Conservation (phyloP, 2,113 vertebrate species). For the Sigmodon hispidus region DNA sequence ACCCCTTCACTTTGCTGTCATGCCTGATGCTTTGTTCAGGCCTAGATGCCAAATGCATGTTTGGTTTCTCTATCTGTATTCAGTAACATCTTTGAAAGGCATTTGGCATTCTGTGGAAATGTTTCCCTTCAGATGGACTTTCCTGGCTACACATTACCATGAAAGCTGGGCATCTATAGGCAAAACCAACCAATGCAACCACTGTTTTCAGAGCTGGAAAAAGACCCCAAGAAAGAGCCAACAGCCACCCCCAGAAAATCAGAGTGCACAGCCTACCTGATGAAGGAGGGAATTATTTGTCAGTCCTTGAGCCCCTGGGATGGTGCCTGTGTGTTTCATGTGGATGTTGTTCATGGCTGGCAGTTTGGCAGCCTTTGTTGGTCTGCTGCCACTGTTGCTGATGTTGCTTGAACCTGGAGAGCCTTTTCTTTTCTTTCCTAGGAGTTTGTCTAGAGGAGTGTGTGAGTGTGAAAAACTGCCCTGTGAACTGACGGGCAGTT, state of each 20-base stretch:
- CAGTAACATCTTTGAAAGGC: neutral
- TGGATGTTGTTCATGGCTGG: slow-evolving; percentile 96
- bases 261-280: slow-evolving; percentile 90
- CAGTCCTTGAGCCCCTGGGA: slow-evolving; percentile 93
- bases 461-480: slow-evolving; percentile 89
- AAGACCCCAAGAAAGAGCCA: neutral
- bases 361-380: slow-evolving; percentile 94
- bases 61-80: neutral
- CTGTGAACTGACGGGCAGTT: slow-evolving; percentile 88
- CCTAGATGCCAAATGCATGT: neutral
- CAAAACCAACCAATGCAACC: neutral
- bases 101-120: neutral
- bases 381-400: slow-evolving; percentile 87
- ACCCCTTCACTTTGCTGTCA: neutral
- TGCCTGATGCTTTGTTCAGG: fast-evolving
- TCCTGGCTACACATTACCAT: neutral
- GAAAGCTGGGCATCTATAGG: neutral
- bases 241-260: neutral
- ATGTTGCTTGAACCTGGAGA: slow-evolving; percentile 89
- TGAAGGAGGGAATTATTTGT: slow-evolving; percentile 95
- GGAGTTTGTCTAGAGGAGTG: slow-evolving; percentile 90
- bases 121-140: neutral
- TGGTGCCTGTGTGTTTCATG: slow-evolving; percentile 92
- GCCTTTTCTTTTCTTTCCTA: slow-evolving; percentile 96
- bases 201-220: neutral